Percentiles rank a stretch among this genome's conserved stretches.
Evolutionary conservation across 2,797 vertebrate species (phyloP).

Genomic region (Botia kubotai): DNA sequence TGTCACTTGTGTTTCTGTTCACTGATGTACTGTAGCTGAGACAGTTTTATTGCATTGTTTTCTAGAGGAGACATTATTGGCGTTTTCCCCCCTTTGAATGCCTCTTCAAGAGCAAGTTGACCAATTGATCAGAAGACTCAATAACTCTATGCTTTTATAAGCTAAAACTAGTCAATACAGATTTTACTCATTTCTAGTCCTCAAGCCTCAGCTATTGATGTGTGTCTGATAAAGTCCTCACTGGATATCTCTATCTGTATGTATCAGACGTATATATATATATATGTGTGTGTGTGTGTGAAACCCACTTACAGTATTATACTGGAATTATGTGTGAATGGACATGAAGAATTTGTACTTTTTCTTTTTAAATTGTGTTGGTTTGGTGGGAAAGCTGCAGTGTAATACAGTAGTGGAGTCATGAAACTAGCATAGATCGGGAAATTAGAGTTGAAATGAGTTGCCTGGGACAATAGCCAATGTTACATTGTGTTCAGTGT

Average conservation of each 20-base stretch:
- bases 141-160: constrained; percentile 6
- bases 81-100: neutral
- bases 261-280: too few species aligned
- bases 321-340: too few species aligned
- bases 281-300: too few species aligned
- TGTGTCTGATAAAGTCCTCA: neutral
- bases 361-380: too few species aligned
- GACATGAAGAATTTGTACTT: too few species aligned
- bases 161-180: neutral
- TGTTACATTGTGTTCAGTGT: too few species aligned
- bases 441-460: too few species aligned
- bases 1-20: neutral
- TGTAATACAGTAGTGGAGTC: too few species aligned
- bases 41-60: neutral
- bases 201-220: neutral
- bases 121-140: constrained; percentile 13
- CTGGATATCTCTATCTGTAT: neutral
- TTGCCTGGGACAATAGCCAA: too few species aligned
- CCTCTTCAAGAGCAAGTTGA: constrained; percentile 9
- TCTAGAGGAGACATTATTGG: neutral
- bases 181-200: neutral
- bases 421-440: too few species aligned
- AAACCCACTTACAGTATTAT: too few species aligned
- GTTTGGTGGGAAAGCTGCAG: too few species aligned
- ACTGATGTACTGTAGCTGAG: neutral